Conservation (phyloP, 2,888 invertebrate genomes). For the Volucella zonaria region DNA sequence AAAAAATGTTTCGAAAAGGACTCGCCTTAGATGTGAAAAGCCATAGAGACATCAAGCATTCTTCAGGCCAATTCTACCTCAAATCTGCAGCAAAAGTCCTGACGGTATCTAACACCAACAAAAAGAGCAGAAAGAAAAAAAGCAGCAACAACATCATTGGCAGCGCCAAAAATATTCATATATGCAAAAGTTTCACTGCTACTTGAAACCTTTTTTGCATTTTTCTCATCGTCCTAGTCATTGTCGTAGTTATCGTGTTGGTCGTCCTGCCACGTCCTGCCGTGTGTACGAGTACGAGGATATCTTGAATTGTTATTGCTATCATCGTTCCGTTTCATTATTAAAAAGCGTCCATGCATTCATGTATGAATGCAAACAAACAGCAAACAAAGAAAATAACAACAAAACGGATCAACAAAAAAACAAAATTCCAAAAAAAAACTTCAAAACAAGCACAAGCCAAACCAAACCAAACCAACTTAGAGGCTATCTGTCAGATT, state of each 20-base stretch:
- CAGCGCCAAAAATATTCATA: conserved; percentile 71
- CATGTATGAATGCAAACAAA: conserved; percentile 75
- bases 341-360: conserved; percentile 76
- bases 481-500: conserved; percentile 71
- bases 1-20: conserved; percentile 24
- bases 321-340: conserved; percentile 74
- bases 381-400: conserved; percentile 73
- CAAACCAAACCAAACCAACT: conserved; percentile 49
- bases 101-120: conserved; percentile 43
- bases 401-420: conserved; percentile 51
- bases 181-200: conserved; percentile 73
- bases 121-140: conserved; percentile 17
- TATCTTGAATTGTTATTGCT: conserved; percentile 73
- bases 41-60: conserved; percentile 57
- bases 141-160: conserved; percentile 21
- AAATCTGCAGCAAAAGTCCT: conserved; percentile 67
- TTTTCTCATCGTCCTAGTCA: conserved; percentile 49
- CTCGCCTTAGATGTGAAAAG: conserved; percentile 54
- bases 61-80: conserved; percentile 72
- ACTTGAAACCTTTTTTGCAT: conserved; percentile 71
- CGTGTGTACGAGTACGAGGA: conserved; percentile 64
- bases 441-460: conserved; percentile 47
- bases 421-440: conserved; percentile 68
- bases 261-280: conserved; percentile 62
- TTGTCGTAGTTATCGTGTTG: no score